Percentiles rank a stretch among this genome's conserved stretches.
phyloP scores from a whole-genome alignment of 1,140 invertebrate genomes.

The Teleopsis dalmanni region DNA sequence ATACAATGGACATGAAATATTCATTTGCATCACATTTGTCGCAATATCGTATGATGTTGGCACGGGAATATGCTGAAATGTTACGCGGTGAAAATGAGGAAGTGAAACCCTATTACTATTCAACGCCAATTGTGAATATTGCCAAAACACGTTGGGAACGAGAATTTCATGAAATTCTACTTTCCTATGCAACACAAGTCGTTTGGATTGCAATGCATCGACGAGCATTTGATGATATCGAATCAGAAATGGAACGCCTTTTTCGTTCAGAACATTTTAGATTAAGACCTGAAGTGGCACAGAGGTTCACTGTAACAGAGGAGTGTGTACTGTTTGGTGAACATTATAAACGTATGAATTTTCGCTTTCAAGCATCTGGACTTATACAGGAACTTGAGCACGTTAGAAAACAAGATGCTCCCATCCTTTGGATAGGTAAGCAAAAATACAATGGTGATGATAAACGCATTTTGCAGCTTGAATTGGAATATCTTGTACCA shows the following conservation, averaged over 20 bases:
- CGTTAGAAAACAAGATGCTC: conserved; percentile 23
- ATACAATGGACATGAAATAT: conserved; percentile 28
- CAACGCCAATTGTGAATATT: conserved; percentile 28
- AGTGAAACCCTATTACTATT: conserved; percentile 29
- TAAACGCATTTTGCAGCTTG: conserved; percentile 23
- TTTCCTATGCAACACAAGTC: conserved; percentile 28
- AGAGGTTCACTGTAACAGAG: conserved; percentile 23
- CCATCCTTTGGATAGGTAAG: conserved; percentile 38
- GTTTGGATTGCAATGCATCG: conserved; percentile 36
- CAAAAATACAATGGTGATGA: conserved; percentile 36
- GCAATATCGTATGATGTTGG: conserved; percentile 33
- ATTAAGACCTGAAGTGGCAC: conserved; percentile 14
- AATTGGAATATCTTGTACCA: conserved; percentile 35
- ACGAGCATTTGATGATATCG: conserved; percentile 29
- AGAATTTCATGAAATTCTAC: conserved; percentile 28
- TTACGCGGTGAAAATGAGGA: conserved; percentile 26
- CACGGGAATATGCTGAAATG: conserved; percentile 32
- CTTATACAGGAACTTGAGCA: conserved; percentile 28
- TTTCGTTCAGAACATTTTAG: conserved; percentile 38
- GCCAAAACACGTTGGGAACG: conserved; percentile 26
- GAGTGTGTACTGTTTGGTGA: conserved; percentile 27
- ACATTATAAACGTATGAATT: conserved; percentile 28
- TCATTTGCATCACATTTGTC: conserved; percentile 28
- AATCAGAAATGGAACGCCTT: conserved; percentile 34
- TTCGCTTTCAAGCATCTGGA: conserved; percentile 30